Conservation (phyloP, 2,797 vertebrate species). For the Myotis planiceps region DNA sequence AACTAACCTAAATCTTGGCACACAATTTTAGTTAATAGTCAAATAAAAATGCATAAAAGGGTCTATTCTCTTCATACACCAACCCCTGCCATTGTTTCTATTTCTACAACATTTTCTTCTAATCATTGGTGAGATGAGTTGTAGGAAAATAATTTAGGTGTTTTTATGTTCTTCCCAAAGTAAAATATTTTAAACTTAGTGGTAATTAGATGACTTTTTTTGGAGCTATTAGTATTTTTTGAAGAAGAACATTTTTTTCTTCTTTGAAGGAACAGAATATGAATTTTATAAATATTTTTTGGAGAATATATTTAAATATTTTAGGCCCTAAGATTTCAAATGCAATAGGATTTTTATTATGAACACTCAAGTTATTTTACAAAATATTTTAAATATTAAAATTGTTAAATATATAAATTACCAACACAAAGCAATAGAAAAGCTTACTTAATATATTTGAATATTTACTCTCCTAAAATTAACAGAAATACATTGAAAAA, state of each 20-base stretch:
- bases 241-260: background rate
- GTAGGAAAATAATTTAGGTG: slow-evolving; percentile 9
- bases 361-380: background rate
- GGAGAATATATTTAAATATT: background rate
- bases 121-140: background rate
- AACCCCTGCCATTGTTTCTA: slow-evolving; percentile 14
- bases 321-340: background rate
- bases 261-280: background rate
- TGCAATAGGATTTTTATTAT: background rate
- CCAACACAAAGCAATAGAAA: background rate
- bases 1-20: slow-evolving; percentile 72
- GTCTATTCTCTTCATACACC: slow-evolving; percentile 16
- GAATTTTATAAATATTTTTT: background rate
- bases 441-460: background rate
- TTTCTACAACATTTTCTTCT: slow-evolving; percentile 46
- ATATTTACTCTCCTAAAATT: slow-evolving; percentile 15
- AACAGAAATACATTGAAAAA: slow-evolving; percentile 1
- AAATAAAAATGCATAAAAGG: slow-evolving; percentile 63
- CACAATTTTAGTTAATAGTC: slow-evolving; percentile 70
- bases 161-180: background rate
- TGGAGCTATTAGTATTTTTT: background rate
- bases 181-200: slow-evolving; percentile 17
- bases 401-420: background rate
- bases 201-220: background rate
- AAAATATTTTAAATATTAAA: slow-evolving; percentile 52